Evolutionary conservation across 2,113 vertebrate genomes (phyloP), one percentile per base, ranked within the genome.

Genomic region (Pao palembangensis): DNA sequence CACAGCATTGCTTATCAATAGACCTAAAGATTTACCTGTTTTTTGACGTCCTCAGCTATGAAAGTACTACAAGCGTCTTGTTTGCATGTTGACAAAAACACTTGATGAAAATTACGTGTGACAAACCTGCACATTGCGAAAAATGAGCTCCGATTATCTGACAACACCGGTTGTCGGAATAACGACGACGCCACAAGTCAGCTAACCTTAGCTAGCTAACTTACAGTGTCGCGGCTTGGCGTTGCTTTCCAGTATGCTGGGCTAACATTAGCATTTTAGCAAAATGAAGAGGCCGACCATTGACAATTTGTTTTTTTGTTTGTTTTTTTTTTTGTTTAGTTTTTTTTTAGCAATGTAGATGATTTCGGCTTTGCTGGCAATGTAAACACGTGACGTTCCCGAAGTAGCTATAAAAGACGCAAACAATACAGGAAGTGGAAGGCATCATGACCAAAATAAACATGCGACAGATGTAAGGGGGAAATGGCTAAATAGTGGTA

Each of bases 161-260:
- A 20, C 21, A 25, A 28, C 28, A 55, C 43, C 28, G 59, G 17
- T 42, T 75, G 55, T 58, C 67, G 19, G 49, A 87, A 84, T 78
- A 78, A 73, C 41, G 76, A 87, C 83, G 85, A 88, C 87, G 87
- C 87, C 86, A 88, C 83, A 88, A 85, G 78, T 86, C 71, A 75
- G 82, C 76, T 14, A 42, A 79, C 81, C 79, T 71, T 59, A 18
- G 58, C 21, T 76, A 61, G 76, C 73, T 6, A 34, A 51, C 56
- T 54, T 8, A 52, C 67, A 42, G 0, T 51, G 56, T 61, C 42
- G 67, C 59, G 62, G 34, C 49, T 62, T 4, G 13, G 5, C 60
- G 47, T 55, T 56, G 66, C 42, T 58, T 44, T 53, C 44, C 68
- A 44, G 20, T 73, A 15, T 55, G 47, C 59, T 19, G 15, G 15